Percentiles rank a stretch among this genome's conserved stretches.
These are phyloP conservation scores for Onchidella celtica DNA, from an alignment of 2,888 invertebrate genomes.

Conservation along the genomic window DNA sequence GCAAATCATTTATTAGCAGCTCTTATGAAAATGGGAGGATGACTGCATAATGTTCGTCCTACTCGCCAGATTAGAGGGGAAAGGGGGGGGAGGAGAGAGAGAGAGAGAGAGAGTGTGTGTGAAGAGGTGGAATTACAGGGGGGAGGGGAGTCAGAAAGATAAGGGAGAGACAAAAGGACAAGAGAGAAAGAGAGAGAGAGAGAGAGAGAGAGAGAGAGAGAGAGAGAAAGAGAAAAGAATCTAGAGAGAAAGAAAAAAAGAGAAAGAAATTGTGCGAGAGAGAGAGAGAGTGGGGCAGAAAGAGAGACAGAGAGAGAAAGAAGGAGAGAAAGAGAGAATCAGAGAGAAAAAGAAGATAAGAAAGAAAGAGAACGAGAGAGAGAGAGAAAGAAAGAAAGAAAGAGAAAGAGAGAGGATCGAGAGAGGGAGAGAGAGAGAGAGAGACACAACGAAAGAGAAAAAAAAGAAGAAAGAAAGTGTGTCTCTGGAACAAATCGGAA, in stretches of 20 bases:
- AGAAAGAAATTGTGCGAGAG: background rate
- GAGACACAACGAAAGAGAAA: too few species aligned
- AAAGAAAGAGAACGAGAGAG: too few species aligned
- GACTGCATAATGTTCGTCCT: too few species aligned
- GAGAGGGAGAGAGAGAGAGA: too few species aligned
- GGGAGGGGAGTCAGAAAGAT: background rate
- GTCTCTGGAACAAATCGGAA: background rate
- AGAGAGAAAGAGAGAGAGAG: slow-evolving; percentile 24
- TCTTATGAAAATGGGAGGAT: too few species aligned
- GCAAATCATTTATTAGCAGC: too few species aligned
- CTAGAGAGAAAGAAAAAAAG: background rate
- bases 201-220: slow-evolving; percentile 32
- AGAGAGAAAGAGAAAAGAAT: slow-evolving; percentile 10
- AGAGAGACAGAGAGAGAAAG: slow-evolving; percentile 7
- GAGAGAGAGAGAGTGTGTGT: background rate
- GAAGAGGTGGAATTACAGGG: background rate
- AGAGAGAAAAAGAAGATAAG: too few species aligned
- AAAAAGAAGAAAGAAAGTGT: slow-evolving; percentile 5
- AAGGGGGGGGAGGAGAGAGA: background rate
- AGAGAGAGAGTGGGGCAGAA: slow-evolving; percentile 14
- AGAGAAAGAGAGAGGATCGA: too few species aligned
- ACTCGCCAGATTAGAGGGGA: background rate
- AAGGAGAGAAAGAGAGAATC: background rate
- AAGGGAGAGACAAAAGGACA: background rate
- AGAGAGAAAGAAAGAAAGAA: background rate